Conservation (phyloP, 2,888 invertebrate genomes). For the Agonopterix arenella region DNA sequence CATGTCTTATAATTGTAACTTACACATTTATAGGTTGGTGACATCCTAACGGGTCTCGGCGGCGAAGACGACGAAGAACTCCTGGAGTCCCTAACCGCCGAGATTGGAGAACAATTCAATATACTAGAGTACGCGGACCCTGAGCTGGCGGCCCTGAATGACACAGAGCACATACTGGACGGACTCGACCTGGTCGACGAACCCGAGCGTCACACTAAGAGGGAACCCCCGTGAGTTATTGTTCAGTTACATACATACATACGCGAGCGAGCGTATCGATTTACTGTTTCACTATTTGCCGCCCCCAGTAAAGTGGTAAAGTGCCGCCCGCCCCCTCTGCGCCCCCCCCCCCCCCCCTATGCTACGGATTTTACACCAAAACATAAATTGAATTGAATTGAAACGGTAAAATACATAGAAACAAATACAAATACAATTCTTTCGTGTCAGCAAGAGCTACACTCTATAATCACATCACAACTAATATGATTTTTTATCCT, state of each 20-base stretch:
- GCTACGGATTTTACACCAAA: no score
- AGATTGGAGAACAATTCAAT: constrained; percentile 96
- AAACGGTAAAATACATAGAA: no score
- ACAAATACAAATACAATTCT: no score
- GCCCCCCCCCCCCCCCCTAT: no score
- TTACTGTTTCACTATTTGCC: no score
- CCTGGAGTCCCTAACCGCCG: constrained; percentile 82
- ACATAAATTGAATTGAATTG: no score
- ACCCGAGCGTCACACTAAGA: constrained; percentile 79
- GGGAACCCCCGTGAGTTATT: constrained; percentile 27
- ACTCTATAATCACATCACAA: no score
- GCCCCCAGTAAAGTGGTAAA: no score
- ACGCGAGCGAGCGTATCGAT: no score
- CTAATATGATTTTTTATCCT: no score
- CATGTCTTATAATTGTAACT: background rate
- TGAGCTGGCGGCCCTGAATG: constrained; percentile 88
- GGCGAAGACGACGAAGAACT: constrained; percentile 94
- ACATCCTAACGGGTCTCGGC: constrained; percentile 88
- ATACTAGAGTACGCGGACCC: constrained; percentile 97
- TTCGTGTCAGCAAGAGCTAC: no score
- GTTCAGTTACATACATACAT: background rate
- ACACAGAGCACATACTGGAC: constrained; percentile 91
- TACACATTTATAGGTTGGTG: constrained; percentile 74
- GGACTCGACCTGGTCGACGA: constrained; percentile 89
- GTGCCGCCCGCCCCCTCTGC: no score